Percentiles rank a stretch among this genome's conserved stretches.
phyloP scores from a whole-genome alignment of 2,113 vertebrate genomes.

The Lophura nycthemera region DNA sequence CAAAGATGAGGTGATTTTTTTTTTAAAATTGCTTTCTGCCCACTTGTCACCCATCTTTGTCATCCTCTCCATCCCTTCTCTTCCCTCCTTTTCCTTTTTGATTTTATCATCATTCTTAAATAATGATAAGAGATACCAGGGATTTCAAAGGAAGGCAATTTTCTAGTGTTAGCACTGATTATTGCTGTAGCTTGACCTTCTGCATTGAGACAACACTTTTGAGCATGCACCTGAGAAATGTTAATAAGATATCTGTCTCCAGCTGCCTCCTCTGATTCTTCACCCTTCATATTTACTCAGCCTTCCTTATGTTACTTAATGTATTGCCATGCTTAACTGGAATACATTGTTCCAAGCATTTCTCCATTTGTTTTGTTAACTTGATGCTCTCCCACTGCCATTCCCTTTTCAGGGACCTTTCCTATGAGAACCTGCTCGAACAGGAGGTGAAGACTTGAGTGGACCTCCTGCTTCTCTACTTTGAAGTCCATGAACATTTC shows the following conservation, averaged over 20 bases:
- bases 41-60: neutral
- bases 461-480: slow-evolving; percentile 46
- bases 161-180: neutral
- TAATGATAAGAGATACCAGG: neutral
- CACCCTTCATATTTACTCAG: neutral
- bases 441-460: slow-evolving; percentile 49
- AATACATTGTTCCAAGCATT: neutral
- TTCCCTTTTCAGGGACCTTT: slow-evolving; percentile 57
- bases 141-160: neutral
- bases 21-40: neutral
- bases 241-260: neutral
- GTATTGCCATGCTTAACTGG: neutral
- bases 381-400: slow-evolving; percentile 30
- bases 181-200: neutral
- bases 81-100: neutral
- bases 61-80: neutral
- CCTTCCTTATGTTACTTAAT: neutral
- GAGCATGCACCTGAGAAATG: neutral
- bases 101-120: neutral
- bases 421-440: slow-evolving; percentile 23
- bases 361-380: slow-evolving; percentile 39
- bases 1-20: neutral
- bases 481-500: slow-evolving; percentile 56
- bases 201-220: neutral
- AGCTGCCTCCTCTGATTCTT: neutral